Evolutionary conservation across 2,113 vertebrate species (phyloP), one percentile per base, ranked within the genome.

Genomic region (Sinosuthora webbiana): DNA sequence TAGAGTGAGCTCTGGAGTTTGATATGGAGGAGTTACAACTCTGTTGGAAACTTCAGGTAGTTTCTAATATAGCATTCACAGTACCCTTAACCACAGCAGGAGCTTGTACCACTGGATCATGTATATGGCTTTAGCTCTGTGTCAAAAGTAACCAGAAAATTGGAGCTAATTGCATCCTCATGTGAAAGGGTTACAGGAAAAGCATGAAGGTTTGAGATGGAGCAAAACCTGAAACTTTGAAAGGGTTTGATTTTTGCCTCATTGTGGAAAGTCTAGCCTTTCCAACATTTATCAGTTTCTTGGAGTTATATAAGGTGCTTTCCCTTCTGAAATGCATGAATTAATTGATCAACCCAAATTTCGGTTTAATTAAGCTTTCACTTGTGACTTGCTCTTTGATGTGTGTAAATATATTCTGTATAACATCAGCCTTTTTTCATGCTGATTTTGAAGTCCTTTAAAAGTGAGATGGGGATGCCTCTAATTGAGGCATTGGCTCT

Each of bases 301-400:
- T 86, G 49, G 68, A 90, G 79, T 95, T 95, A 95, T 57, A 55
- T 95, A 95, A 94, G 73, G 49, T 89, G 31, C 89, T 93, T 95
- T 94, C 57, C 69, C 44, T 81, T 79, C 92, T 95, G 92, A 97
- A 96, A 92, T 69, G 53, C 35, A 70, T 57, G 65, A 84, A 81
- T 90, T 74, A 96, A 91, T 96, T 90, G 91, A 95, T 95, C 94
- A 93, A 65, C 90, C 73, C 55, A 0, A 95, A 94, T 90, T 96
- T 79, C 60, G 60, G 86, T 86, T 97, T 96, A 96, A 96, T 96
- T 96, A 96, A 94, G 94, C 80, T 93, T 93, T 95, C 9, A 45
- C 86, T 82, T 93, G 31, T 65, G 82, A 91, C 94, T 92, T 95
- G 35, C 67, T 84, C 94, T 97, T 96, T 95, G 91, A 94, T 95